A percentile compares a stretch with the other conserved stretches of the same genome.
Evolutionary conservation across 2,113 vertebrate species (phyloP).

Genomic region (Mesitornis unicolor): DNA sequence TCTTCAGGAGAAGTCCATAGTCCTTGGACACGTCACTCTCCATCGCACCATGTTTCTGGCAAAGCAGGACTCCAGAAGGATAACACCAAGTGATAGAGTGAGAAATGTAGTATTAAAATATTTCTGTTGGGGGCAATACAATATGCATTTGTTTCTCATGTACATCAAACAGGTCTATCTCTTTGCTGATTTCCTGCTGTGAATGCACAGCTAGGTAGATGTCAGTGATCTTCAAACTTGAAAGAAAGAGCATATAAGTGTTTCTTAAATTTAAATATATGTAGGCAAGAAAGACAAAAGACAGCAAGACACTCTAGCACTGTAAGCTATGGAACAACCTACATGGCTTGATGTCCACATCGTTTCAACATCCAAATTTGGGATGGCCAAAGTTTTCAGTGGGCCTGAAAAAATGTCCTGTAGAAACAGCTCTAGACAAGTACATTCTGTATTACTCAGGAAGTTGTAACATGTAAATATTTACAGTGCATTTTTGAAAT

Average conservation of each 20-base stretch:
- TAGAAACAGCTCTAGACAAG: conserved; percentile 23
- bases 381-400: no score
- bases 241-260: neutral
- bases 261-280: neutral
- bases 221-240: neutral
- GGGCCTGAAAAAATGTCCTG: neutral
- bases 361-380: no score
- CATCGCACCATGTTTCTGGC: fast-evolving
- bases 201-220: neutral
- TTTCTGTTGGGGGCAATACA: neutral
- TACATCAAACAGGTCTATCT: neutral
- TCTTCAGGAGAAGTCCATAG: neutral
- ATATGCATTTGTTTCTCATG: neutral
- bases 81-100: neutral
- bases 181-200: neutral
- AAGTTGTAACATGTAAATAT: conserved; percentile 3
- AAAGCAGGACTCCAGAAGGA: neutral
- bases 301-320: neutral
- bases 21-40: neutral
- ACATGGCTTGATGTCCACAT: no score
- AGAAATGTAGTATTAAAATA: neutral
- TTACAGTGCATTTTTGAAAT: conserved; percentile 31
- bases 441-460: neutral
- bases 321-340: neutral
- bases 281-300: neutral